Conservation (phyloP, 2,797 vertebrate genomes). For the Petrocephalus schoutedeni region DNA sequence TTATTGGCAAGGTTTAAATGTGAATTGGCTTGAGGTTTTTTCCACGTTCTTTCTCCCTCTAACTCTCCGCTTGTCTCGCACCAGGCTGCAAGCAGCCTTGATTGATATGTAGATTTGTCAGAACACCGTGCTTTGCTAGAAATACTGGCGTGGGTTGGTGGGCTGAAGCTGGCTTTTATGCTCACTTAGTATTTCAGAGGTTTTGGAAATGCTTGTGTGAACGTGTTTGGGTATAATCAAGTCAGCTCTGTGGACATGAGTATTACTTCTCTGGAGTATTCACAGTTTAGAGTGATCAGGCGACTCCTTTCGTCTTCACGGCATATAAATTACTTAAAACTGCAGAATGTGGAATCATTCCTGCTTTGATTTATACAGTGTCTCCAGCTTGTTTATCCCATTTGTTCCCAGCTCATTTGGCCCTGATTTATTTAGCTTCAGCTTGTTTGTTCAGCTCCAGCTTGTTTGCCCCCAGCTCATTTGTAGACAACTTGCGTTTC, state of each 20-base stretch:
- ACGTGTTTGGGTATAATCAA: not conserved
- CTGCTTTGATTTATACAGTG: not conserved
- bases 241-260: not conserved
- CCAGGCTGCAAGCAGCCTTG: not conserved
- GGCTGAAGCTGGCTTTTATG: not conserved
- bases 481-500: not conserved
- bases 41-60: not conserved
- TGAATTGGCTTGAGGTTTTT: not conserved
- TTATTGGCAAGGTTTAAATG: not conserved
- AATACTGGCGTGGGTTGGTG: constrained; percentile 1
- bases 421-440: not conserved
- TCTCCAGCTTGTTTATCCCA: not conserved
- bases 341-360: not conserved
- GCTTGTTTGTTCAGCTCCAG: not conserved
- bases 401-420: not conserved
- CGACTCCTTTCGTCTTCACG: not conserved
- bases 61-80: not conserved
- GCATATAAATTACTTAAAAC: not conserved
- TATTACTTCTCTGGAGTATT: not conserved
- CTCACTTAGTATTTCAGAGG: not conserved
- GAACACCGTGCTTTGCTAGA: not conserved
- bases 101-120: constrained; percentile 6
- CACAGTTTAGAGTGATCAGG: not conserved
- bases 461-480: not conserved
- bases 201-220: not conserved